Conservation (phyloP, 2,888 invertebrate species). For the Xestoiulus laeticollis region DNA sequence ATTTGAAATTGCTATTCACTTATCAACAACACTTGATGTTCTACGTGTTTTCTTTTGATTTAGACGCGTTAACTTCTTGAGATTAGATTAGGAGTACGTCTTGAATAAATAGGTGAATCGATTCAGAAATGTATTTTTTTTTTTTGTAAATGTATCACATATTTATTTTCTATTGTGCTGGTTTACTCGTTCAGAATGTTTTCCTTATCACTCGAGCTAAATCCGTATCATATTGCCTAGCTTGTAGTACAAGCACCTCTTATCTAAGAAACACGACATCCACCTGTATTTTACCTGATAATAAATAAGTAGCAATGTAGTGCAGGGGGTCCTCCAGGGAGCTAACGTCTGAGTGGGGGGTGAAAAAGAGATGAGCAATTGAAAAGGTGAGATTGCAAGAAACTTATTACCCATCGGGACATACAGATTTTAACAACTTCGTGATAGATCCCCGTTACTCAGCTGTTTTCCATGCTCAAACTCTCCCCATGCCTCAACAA, state of each 20-base stretch:
- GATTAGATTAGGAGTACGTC: background rate
- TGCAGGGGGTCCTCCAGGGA: conserved; percentile 11
- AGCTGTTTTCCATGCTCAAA: background rate
- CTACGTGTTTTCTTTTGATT: background rate
- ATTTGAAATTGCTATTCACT: too few relatives aligned
- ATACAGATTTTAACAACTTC: background rate
- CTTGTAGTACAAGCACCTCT: conserved; percentile 47
- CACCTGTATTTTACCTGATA: conserved; percentile 45
- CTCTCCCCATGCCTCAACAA: background rate
- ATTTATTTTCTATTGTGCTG: background rate
- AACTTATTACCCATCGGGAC: conserved; percentile 1
- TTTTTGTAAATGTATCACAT: background rate
- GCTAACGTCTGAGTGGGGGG: conserved; percentile 17
- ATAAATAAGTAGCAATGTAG: conserved; percentile 44
- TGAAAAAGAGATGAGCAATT: background rate
- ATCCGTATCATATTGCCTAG: conserved; percentile 45
- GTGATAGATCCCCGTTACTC: background rate
- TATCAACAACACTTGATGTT: too few relatives aligned
- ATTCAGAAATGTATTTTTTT: background rate
- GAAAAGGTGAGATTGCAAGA: conserved; percentile 44
- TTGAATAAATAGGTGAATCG: background rate
- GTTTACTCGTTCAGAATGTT: background rate
- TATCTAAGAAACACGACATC: conserved; percentile 47
- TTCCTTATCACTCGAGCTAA: conserved; percentile 38
- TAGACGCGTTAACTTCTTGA: background rate